A percentile compares a stretch with the other conserved stretches of the same genome.
Evolutionary conservation across 2,888 invertebrate species (phyloP).

Genomic region (Beris morrisii): DNA sequence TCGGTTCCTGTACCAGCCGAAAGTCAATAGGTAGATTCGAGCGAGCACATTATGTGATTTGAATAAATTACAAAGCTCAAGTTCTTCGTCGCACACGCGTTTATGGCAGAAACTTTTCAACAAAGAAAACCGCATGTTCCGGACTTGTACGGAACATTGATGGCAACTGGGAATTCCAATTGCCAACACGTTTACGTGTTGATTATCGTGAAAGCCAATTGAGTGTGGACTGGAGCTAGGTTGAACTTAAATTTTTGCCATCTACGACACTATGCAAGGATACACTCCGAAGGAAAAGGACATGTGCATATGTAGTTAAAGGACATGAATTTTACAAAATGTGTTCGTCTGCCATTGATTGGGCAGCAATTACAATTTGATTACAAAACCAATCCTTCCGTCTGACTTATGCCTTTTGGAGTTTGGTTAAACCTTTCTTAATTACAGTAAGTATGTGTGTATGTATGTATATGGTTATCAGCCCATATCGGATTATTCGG

Average conservation of each 20-base stretch:
- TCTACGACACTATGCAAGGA: no score
- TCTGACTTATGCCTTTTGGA: no score
- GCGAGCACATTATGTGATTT: slow-evolving; percentile 15
- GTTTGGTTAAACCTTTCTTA: no score
- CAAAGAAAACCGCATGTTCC: slow-evolving; percentile 22
- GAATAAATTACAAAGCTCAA: slow-evolving; percentile 26
- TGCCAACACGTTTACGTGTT: slow-evolving; percentile 15
- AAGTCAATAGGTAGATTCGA: neutral
- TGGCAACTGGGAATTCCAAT: slow-evolving; percentile 11
- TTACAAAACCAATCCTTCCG: no score
- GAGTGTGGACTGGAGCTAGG: slow-evolving; percentile 17
- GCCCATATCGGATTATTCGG: no score
- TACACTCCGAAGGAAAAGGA: no score
- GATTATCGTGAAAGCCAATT: slow-evolving; percentile 13
- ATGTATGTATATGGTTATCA: no score
- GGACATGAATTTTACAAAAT: no score
- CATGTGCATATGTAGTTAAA: no score
- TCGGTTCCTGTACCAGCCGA: neutral
- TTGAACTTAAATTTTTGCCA: neutral
- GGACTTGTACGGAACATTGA: slow-evolving; percentile 10
- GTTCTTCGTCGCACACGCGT: neutral
- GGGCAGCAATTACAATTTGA: no score
- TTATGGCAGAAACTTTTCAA: slow-evolving; percentile 13
- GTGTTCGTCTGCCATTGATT: no score
- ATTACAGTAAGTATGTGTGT: no score